Evolutionary conservation across 2,888 invertebrate species (phyloP).

Genomic region (Patella caerulea): DNA sequence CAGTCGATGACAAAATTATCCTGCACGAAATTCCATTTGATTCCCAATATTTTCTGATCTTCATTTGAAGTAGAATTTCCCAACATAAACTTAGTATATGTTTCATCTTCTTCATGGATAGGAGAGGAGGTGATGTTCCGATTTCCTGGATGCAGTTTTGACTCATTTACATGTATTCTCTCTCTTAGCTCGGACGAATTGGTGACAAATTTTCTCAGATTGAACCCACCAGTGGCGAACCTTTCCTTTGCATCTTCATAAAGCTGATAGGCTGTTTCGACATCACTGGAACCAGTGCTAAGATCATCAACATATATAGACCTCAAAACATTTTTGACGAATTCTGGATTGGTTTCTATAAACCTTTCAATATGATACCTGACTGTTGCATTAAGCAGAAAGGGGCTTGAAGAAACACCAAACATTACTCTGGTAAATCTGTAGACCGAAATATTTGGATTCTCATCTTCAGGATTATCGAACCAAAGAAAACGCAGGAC

Average conservation of each 20-base stretch:
- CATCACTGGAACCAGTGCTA: neutral
- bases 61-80: neutral
- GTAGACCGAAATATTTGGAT: neutral
- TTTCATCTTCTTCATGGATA: neutral
- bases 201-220: constrained; percentile 1
- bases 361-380: neutral
- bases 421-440: neutral
- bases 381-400: neutral
- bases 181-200: neutral
- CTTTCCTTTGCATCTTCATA: neutral
- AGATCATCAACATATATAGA: neutral
- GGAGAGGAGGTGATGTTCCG: neutral
- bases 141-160: neutral
- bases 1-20: neutral
- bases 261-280: neutral
- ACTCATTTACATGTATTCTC: neutral
- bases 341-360: neutral
- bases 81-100: neutral
- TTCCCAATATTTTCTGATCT: neutral
- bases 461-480: neutral
- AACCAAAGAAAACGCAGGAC: neutral
- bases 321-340: neutral
- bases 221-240: neutral
- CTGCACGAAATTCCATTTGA: neutral
- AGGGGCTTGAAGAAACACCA: neutral